Conservation (phyloP, 2,888 invertebrate species). For the Taphrorychus bicolor region DNA sequence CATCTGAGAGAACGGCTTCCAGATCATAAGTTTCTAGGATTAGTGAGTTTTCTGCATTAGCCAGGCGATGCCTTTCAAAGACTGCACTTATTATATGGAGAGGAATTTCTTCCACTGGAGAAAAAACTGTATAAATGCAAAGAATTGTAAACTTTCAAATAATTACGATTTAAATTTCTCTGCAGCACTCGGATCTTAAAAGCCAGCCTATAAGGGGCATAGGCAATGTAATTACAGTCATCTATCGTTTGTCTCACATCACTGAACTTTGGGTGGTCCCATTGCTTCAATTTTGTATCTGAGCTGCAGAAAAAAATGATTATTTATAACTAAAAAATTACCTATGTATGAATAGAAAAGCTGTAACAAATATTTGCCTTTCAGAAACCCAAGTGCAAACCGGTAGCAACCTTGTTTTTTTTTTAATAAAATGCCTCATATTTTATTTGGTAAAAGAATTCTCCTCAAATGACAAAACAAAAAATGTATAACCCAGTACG, state of each 20-base stretch:
- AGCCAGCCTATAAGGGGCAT: conserved; percentile 78
- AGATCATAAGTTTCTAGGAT: conserved; percentile 72
- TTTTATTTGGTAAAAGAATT: too few relatives aligned
- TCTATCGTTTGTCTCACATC: conserved; percentile 66
- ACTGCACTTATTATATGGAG: conserved; percentile 70
- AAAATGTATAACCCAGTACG: too few relatives aligned
- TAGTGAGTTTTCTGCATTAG: conserved; percentile 72
- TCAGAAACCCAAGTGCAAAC: too few relatives aligned
- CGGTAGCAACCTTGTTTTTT: too few relatives aligned
- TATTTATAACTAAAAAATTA: too few relatives aligned
- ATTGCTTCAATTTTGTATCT: conserved; percentile 62
- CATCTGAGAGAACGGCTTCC: conserved; percentile 75
- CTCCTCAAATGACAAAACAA: too few relatives aligned
- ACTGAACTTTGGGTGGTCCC: conserved; percentile 68
- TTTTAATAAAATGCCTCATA: too few relatives aligned
- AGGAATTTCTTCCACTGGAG: conserved; percentile 53
- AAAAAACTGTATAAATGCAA: background rate
- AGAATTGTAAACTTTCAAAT: background rate
- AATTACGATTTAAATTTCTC: conserved; percentile 70
- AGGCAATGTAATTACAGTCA: conserved; percentile 74
- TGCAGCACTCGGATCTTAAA: conserved; percentile 73
- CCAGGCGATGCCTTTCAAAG: conserved; percentile 74
- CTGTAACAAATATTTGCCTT: too few relatives aligned
- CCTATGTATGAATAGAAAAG: too few relatives aligned
- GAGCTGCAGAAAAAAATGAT: conserved; percentile 59